These are phyloP conservation scores for Stylophora pistillata DNA, from an alignment of 64 coral and sea anemone species.

Conservation along the genomic window DNA sequence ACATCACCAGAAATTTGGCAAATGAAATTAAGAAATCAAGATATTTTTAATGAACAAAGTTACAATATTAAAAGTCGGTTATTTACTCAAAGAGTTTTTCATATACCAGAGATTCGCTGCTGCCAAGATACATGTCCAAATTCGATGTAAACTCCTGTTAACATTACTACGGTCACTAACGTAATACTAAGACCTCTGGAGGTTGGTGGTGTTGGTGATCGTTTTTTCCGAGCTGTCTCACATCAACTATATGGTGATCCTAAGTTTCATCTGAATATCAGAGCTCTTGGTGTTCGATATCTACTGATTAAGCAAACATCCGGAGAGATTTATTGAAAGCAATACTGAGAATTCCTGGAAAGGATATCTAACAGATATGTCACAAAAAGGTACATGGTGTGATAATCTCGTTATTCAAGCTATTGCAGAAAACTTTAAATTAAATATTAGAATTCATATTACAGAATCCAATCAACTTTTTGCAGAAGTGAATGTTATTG, in stretches of 20 bases:
- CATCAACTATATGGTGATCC: slow-evolving; percentile 47
- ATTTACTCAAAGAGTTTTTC: too few species aligned
- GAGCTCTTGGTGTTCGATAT: slow-evolving; percentile 24
- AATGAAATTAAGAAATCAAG: too few species aligned
- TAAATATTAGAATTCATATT: slow-evolving; percentile 58
- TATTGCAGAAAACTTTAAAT: slow-evolving; percentile 31
- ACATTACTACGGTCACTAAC: too few species aligned
- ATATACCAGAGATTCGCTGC: too few species aligned
- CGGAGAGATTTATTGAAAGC: slow-evolving; percentile 53
- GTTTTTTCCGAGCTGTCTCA: slow-evolving; percentile 43
- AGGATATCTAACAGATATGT: slow-evolving; percentile 56
- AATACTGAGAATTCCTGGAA: slow-evolving; percentile 46
- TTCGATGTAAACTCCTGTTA: too few species aligned
- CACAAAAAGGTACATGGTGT: slow-evolving; percentile 58
- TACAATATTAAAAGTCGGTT: too few species aligned
- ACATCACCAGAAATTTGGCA: too few species aligned
- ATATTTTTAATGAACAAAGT: too few species aligned
- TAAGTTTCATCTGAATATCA: slow-evolving; percentile 41
- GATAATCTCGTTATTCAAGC: slow-evolving; percentile 66
- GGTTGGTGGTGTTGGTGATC: slow-evolving; percentile 52
- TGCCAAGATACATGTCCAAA: too few species aligned
- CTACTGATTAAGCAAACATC: slow-evolving; percentile 48
- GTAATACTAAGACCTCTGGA: slow-evolving; percentile 27
- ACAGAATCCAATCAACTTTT: slow-evolving; percentile 52
- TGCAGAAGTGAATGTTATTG: slow-evolving; percentile 34